Evolutionary conservation across 2,113 vertebrate species (phyloP).

Genomic region (Tiliqua scincoides): DNA sequence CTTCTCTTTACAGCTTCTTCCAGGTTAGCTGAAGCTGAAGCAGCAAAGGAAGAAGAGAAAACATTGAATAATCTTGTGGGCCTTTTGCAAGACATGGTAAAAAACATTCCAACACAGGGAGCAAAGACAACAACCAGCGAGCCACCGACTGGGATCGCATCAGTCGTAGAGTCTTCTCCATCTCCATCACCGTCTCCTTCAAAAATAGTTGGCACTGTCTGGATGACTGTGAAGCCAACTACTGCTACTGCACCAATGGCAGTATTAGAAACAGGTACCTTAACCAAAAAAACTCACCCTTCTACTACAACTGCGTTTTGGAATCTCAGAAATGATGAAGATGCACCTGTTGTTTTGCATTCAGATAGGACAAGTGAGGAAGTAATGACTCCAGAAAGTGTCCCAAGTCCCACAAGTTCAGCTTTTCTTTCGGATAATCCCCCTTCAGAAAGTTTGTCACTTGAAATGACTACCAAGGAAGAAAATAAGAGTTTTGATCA

Average conservation of each 20-base stretch:
- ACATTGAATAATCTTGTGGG: neutral
- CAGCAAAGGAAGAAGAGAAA: slow-evolving; percentile 11
- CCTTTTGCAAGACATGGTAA: neutral
- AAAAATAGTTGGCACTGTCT: rapidly evolving
- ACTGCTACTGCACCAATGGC: neutral
- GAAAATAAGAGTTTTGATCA: neutral
- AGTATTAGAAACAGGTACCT: rapidly evolving
- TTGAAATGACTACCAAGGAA: neutral
- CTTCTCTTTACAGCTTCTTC: slow-evolving; percentile 12
- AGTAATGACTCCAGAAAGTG: neutral
- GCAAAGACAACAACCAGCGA: neutral
- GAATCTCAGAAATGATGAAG: slow-evolving; percentile 19
- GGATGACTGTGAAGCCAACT: neutral
- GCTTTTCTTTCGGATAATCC: slow-evolving; percentile 26
- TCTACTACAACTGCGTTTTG: neutral
- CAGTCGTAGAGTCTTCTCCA: neutral
- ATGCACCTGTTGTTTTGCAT: slow-evolving; percentile 36
- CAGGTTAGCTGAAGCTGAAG: neutral
- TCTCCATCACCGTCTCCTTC: neutral
- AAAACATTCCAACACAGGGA: slow-evolving; percentile 24
- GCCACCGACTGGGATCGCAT: rapidly evolving
- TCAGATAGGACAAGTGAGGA: neutral
- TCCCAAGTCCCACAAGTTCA: slow-evolving; percentile 34
- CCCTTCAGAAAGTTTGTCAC: neutral
- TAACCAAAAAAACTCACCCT: too few relatives aligned